phyloP scores from a whole-genome alignment of 1,140 invertebrate genomes.

The Drosophila neocordata region DNA sequence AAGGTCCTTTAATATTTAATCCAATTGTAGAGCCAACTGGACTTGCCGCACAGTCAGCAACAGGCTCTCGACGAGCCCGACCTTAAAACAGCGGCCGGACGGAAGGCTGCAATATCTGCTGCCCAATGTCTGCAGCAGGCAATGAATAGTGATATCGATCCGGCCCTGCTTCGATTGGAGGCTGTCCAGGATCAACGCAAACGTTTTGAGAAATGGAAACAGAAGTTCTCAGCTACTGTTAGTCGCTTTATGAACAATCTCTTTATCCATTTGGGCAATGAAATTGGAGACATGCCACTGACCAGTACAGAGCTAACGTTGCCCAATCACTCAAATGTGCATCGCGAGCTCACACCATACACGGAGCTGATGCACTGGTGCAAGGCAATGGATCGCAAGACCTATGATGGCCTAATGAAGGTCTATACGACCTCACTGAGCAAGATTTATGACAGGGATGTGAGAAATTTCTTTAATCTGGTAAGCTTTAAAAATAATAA shows the following conservation, averaged over 20 bases:
- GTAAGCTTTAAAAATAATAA: conserved; percentile 28
- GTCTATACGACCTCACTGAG: conserved; percentile 91
- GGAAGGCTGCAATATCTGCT: conserved; percentile 90
- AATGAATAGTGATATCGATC: conserved; percentile 88
- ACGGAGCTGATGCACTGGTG: conserved; percentile 95
- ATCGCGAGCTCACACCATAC: conserved; percentile 92
- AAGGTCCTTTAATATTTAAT: background rate
- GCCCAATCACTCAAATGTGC: conserved; percentile 90
- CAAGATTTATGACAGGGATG: conserved; percentile 93
- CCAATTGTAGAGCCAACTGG: conserved; percentile 86
- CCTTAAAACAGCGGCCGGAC: conserved; percentile 88
- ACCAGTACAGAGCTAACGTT: conserved; percentile 86
- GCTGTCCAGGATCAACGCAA: conserved; percentile 95
- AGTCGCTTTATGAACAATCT: conserved; percentile 95
- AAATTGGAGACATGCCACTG: conserved; percentile 82
- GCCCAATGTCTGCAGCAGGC: conserved; percentile 91
- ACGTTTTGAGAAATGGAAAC: conserved; percentile 91
- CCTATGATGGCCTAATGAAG: conserved; percentile 90
- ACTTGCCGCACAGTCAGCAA: conserved; percentile 89
- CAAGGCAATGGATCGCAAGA: conserved; percentile 92
- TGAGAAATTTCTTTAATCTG: conserved; percentile 90
- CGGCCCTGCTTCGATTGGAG: conserved; percentile 87
- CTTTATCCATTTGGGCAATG: conserved; percentile 93
- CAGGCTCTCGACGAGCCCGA: conserved; percentile 89
- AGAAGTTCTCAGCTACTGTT: conserved; percentile 92